phyloP scores from a whole-genome alignment of 1,140 invertebrate species.

The Scaptomyza montana region DNA sequence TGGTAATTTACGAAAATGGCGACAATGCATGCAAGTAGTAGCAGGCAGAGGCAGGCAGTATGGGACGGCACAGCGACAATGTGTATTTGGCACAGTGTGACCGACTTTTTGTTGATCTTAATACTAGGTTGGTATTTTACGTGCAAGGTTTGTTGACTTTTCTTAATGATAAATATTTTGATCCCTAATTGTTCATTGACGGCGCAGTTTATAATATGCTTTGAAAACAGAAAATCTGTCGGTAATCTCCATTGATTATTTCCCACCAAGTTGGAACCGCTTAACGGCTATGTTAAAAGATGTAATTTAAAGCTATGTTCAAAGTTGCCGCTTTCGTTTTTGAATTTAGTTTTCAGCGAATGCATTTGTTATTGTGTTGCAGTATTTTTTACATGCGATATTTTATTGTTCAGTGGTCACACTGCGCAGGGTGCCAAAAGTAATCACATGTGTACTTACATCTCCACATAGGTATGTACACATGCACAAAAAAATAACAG shows the following conservation, averaged over 20 bases:
- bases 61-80: conserved; percentile 55
- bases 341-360: neutral
- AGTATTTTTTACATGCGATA: conserved; percentile 14
- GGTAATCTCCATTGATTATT: too few species aligned
- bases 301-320: neutral
- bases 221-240: too few species aligned
- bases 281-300: neutral
- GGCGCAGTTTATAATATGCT: neutral
- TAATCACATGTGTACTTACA: conserved; percentile 67
- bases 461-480: conserved; percentile 1
- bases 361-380: conserved; percentile 14
- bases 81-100: conserved; percentile 78
- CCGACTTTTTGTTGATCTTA: conserved; percentile 41
- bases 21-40: conserved; percentile 69
- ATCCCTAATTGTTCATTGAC: neutral
- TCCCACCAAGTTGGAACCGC: too few species aligned
- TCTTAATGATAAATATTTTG: neutral
- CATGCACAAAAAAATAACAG: conserved; percentile 36
- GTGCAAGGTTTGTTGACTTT: conserved; percentile 10
- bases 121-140: conserved; percentile 55
- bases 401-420: conserved; percentile 45
- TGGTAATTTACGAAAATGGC: conserved; percentile 81
- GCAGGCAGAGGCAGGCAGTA: conserved; percentile 27
- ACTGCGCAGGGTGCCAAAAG: conserved; percentile 39
- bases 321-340: neutral